phyloP scores from a whole-genome alignment of 2,888 invertebrate genomes.

The Creontiades dilutus region DNA sequence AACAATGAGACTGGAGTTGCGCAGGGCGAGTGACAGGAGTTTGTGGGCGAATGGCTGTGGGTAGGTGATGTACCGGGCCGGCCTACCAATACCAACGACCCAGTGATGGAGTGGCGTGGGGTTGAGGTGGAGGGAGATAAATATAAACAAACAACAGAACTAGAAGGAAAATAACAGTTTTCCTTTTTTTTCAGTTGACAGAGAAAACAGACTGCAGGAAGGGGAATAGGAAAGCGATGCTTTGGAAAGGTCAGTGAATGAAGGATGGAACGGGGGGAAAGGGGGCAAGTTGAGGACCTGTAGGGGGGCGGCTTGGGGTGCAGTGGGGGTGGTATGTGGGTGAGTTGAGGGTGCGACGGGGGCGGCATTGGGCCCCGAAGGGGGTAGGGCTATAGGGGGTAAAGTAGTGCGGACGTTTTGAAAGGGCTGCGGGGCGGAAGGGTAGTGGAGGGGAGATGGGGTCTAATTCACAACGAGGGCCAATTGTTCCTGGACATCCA shows the following conservation, averaged over 20 bases:
- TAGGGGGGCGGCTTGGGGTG: background rate
- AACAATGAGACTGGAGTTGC: too few relatives aligned
- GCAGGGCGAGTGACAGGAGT: too few relatives aligned
- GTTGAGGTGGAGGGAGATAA: background rate
- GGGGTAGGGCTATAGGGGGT: too few relatives aligned
- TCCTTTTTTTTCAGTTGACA: too few relatives aligned
- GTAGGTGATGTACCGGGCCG: too few relatives aligned
- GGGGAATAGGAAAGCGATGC: too few relatives aligned
- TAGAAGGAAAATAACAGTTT: background rate
- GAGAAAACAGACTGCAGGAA: too few relatives aligned
- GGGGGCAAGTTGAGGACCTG: background rate
- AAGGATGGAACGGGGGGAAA: background rate
- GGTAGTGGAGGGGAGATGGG: background rate
- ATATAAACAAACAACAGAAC: background rate
- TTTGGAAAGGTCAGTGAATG: too few relatives aligned
- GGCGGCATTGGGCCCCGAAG: too few relatives aligned
- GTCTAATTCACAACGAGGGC: constrained; percentile 17
- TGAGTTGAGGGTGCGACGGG: background rate
- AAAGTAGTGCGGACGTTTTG: background rate
- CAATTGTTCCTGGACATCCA: constrained; percentile 40
- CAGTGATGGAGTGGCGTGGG: background rate
- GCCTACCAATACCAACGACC: too few relatives aligned
- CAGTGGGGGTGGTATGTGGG: background rate
- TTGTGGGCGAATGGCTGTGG: too few relatives aligned
- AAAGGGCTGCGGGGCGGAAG: background rate